Evolutionary conservation across 2,113 vertebrate genomes (phyloP), one percentile per base, ranked within the genome.

Genomic region (Phoxinus phoxinus): DNA sequence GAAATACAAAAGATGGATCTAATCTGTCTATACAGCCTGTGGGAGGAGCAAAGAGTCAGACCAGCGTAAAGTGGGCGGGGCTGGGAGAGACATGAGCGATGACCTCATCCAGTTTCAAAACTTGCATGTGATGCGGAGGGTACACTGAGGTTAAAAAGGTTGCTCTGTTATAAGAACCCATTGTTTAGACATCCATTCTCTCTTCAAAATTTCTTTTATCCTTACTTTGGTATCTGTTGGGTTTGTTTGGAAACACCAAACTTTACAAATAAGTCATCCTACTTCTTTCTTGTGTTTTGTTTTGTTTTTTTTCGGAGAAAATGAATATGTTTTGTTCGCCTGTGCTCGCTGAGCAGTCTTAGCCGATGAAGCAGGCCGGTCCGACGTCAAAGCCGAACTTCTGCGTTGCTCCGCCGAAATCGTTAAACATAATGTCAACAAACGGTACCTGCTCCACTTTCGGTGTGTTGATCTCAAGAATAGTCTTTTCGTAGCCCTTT

Each of bases 321-420:
- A 94, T 89, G 91, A 93, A 92, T 90, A 91, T 89, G 91, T 93
- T 92, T 90, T 79, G 89, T 79, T 90, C 15, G 81, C 59, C 85
- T 73, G 63, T 89, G 89, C 87, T 92, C 92, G 90, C 91, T 90
- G 86, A 93, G 94, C 94, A 94, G 94, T 95, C 94, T 97, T 95
- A 99, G 95, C 98, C 98, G 92, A 98, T 90, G 95, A 99, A 99
- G 94, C 98, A 99, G 92, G 97, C 98, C 3, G 98, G 97, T 93
- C 98, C 98, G 94, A 99, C 97, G 96, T 99, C 97, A 58, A 99
- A 99, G 90, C 98, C 98, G 75, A 99, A 99, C 94, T 99, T 99
- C 96, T 99, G 98, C 51, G 96, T 92, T 0, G 97, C 91, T 74
- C 97, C 97, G 21, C 98, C 98, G 9, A 99, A 99, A 91, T 99